These are phyloP conservation scores for Drosophila sordidula DNA, from an alignment of 2,888 invertebrate species.

Conservation along the genomic window DNA sequence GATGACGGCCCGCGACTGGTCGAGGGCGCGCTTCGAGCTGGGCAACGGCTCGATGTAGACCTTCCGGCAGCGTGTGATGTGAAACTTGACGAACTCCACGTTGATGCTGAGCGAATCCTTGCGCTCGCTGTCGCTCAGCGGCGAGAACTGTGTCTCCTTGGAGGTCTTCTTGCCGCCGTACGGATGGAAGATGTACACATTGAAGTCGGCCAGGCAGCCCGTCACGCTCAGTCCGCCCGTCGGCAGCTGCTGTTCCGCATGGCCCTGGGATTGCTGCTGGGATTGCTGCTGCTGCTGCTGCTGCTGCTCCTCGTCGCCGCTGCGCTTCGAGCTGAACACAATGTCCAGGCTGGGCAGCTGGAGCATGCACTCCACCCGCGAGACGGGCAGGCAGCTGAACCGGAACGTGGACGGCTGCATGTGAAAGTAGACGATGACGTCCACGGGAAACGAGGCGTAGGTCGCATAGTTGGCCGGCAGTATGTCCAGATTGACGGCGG, in stretches of 20 bases:
- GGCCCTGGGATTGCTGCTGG: conserved; percentile 46
- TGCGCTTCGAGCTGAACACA: conserved; percentile 96
- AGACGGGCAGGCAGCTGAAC: conserved; percentile 97
- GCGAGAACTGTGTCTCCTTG: conserved; percentile 94
- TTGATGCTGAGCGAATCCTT: conserved; percentile 98
- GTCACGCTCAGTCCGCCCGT: conserved; percentile 90
- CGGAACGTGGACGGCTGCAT: conserved; percentile 98
- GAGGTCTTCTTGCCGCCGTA: conserved; percentile 95
- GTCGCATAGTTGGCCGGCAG: conserved; percentile 91
- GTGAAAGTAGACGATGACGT: conserved; percentile 99
- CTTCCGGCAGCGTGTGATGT: conserved; percentile 95
- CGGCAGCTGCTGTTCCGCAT: conserved; percentile 79
- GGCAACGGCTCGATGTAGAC: conserved; percentile 89
- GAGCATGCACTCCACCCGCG: conserved; percentile 97
- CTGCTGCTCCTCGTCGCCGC: conserved; percentile 88
- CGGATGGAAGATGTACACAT: conserved; percentile 99
- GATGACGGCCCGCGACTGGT: conserved; percentile 94
- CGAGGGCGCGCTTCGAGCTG: conserved; percentile 85
- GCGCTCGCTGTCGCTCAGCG: conserved; percentile 93
- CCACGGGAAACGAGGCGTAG: conserved; percentile 98
- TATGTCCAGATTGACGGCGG: conserved; percentile 86
- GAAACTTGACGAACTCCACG: conserved; percentile 98
- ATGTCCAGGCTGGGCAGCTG: conserved; percentile 98
- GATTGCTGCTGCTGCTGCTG: conserved; percentile 35
- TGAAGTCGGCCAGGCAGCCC: conserved; percentile 98